These are phyloP conservation scores for Cairina moschata DNA, from an alignment of 2,113 vertebrate genomes.

Conservation along the genomic window DNA sequence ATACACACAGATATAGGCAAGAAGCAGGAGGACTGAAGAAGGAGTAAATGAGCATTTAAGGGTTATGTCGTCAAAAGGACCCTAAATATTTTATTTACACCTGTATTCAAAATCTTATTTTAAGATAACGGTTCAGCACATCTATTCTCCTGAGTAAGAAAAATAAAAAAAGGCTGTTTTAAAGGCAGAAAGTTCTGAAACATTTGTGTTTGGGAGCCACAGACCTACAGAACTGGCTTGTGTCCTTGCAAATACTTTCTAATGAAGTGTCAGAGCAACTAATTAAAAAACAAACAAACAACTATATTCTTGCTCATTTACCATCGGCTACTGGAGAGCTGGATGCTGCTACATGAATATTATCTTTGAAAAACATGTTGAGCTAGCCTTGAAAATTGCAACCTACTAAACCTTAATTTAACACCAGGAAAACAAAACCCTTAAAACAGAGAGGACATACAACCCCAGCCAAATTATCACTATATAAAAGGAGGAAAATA, in stretches of 20 bases:
- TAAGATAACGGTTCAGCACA: not conserved
- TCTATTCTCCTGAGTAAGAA: not conserved
- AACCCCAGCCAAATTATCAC: not conserved
- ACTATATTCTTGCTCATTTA: conserved; percentile 24
- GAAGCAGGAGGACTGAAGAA: not conserved
- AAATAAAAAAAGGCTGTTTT: not conserved
- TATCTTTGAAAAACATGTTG: not conserved
- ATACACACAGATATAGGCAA: not conserved
- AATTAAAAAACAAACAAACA: conserved; percentile 10
- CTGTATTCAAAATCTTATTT: not conserved
- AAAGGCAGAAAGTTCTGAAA: not conserved
- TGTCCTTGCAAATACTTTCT: conserved; percentile 30
- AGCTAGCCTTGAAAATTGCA: conserved; percentile 13
- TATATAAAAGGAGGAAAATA: not conserved
- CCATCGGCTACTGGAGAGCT: not conserved
- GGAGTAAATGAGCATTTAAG: not conserved
- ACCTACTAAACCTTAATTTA: not conserved
- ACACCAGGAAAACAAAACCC: not conserved
- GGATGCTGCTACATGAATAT: not conserved
- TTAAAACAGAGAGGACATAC: not conserved
- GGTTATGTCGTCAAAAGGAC: not conserved
- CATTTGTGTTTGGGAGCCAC: not conserved
- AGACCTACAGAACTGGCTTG: not conserved
- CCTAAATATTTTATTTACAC: not conserved
- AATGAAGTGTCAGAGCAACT: not conserved